phyloP scores from a whole-genome alignment of 2,113 vertebrate genomes.

The Syngnathoides biaculeatus region DNA sequence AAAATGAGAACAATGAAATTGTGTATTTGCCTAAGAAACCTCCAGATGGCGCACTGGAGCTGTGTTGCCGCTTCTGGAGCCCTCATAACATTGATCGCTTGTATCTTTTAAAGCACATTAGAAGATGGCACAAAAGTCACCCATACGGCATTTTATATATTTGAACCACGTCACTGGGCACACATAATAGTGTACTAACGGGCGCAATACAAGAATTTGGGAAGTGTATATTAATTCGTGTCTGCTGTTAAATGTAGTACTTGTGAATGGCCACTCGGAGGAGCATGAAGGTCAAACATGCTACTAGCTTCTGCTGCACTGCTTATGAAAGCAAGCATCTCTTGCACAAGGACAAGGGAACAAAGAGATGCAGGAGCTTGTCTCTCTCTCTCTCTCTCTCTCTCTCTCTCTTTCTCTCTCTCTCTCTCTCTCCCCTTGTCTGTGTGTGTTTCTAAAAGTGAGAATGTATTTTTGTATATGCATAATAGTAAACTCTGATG shows the following conservation, averaged over 20 bases:
- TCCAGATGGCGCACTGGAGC: constrained; percentile 47
- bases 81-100: background rate
- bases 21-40: constrained; percentile 38
- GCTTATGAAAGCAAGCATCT: constrained; percentile 64
- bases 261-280: constrained; percentile 48
- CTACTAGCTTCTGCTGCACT: constrained; percentile 56
- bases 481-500: constrained; percentile 32
- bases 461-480: background rate
- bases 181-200: background rate
- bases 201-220: background rate
- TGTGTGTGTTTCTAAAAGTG: constrained; percentile 12
- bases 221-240: constrained; percentile 16
- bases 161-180: background rate
- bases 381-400: constrained; percentile 33
- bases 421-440: constrained; percentile 11
- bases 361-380: constrained; percentile 65
- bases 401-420: constrained; percentile 19
- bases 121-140: background rate
- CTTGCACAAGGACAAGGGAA: constrained; percentile 70
- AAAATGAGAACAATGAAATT: background rate
- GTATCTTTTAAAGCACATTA: background rate
- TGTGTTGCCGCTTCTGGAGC: background rate
- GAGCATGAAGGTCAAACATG: constrained; percentile 72
- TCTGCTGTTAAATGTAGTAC: constrained; percentile 37
- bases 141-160: background rate